Conservation (phyloP, 2,888 invertebrate genomes). For the Morinoia aosen region DNA sequence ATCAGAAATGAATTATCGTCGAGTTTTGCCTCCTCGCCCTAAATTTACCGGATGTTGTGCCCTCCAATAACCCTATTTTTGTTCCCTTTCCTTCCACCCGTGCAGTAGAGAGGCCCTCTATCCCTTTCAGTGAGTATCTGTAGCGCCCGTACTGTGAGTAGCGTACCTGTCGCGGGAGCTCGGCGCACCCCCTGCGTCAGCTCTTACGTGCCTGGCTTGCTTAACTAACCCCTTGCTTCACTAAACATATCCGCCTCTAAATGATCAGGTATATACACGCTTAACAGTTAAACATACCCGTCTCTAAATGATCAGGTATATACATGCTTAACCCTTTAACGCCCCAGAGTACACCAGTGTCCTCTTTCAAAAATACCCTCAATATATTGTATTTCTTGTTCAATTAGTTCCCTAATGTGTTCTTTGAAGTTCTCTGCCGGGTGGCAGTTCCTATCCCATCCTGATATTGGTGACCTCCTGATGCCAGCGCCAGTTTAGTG, state of each 20-base stretch:
- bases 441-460: no score
- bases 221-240: not conserved
- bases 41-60: not conserved
- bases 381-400: no score
- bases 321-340: no score
- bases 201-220: not conserved
- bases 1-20: not conserved
- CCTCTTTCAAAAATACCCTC: no score
- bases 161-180: not conserved
- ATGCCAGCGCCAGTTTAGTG: no score
- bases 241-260: no score
- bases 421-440: no score
- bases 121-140: constrained; percentile 42
- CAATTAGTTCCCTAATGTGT: no score
- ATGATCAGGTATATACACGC: no score
- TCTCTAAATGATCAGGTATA: not conserved
- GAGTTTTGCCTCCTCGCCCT: not conserved
- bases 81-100: not conserved
- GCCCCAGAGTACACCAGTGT: no score
- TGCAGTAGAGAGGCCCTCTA: constrained; percentile 50
- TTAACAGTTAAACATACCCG: no score
- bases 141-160: not conserved
- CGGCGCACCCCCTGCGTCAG: not conserved
- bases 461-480: no score
- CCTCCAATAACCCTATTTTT: not conserved